Evolutionary conservation across 1,140 invertebrate genomes (phyloP).

Genomic region (Muscidifurax raptorellus): DNA sequence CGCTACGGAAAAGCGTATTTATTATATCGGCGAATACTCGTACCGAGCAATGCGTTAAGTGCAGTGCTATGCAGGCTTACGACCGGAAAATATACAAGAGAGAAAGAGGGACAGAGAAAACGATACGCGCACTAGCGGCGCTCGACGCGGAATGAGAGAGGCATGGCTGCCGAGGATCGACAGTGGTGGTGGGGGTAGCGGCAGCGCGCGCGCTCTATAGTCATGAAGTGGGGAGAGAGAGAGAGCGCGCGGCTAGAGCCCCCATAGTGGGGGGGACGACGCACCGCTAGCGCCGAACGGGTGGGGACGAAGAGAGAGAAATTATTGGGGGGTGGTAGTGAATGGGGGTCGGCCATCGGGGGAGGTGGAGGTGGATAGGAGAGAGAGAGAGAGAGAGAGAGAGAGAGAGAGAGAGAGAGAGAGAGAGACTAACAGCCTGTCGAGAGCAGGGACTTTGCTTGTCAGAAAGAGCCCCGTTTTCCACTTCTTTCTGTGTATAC

Average conservation of each 20-base stretch:
- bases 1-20: not conserved
- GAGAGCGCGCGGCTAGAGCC: not conserved
- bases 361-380: slow-evolving; percentile 1
- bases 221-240: not conserved
- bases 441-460: slow-evolving; percentile 36
- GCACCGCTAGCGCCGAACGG: not conserved
- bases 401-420: slow-evolving; percentile 41
- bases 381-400: slow-evolving; percentile 34
- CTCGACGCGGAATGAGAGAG: slow-evolving; percentile 49
- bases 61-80: not conserved
- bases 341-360: not conserved
- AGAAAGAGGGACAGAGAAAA: not conserved
- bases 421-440: slow-evolving; percentile 24
- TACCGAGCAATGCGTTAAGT: not conserved
- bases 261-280: not conserved
- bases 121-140: slow-evolving; percentile 48
- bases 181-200: slow-evolving; percentile 36
- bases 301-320: slow-evolving; percentile 10
- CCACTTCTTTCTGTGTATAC: slow-evolving; percentile 24
- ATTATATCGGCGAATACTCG: not conserved
- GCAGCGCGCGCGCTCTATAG: not conserved
- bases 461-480: slow-evolving; percentile 44
- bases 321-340: slow-evolving; percentile 1
- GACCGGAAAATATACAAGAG: not conserved
- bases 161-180: slow-evolving; percentile 44